Percentiles rank a stretch among this genome's conserved stretches.
phyloP scores from a whole-genome alignment of 2,888 invertebrate genomes.

The Julus scandinavius region DNA sequence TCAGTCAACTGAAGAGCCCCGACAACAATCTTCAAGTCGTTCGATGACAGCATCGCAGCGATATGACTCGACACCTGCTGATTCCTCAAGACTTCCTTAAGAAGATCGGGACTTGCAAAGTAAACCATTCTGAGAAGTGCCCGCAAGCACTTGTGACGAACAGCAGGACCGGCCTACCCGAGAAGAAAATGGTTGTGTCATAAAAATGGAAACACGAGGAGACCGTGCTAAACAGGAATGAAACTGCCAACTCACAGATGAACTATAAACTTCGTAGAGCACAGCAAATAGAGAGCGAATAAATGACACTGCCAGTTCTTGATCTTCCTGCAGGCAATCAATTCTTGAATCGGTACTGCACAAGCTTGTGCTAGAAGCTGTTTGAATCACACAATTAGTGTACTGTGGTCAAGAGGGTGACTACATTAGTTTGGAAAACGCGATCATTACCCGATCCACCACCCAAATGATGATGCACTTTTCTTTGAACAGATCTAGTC shows the following conservation, averaged over 20 bases:
- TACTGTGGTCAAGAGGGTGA: neutral
- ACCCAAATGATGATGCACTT: constrained; percentile 66
- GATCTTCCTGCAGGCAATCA: constrained; percentile 76
- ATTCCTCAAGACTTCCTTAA: constrained; percentile 76
- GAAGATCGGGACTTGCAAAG: constrained; percentile 87
- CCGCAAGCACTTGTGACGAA: constrained; percentile 95
- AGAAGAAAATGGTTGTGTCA: neutral
- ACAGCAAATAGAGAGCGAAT: constrained; percentile 89
- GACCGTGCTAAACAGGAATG: neutral
- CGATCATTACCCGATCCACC: constrained; percentile 52
- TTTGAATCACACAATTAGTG: constrained; percentile 29
- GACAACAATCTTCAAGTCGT: constrained; percentile 94
- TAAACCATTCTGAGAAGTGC: constrained; percentile 96
- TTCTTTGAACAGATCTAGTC: constrained; percentile 88
- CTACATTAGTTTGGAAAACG: neutral
- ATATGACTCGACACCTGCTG: constrained; percentile 94
- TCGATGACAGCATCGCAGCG: constrained; percentile 98
- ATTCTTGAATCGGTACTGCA: constrained; percentile 73
- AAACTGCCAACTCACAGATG: constrained; percentile 72
- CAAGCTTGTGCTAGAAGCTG: constrained; percentile 59
- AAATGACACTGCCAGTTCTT: constrained; percentile 76
- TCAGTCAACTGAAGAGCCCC: constrained; percentile 97
- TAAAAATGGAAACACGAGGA: neutral
- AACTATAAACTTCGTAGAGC: constrained; percentile 97
- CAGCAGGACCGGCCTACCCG: constrained; percentile 87